A percentile compares a stretch with the other conserved stretches of the same genome.
Evolutionary conservation across 2,888 invertebrate genomes (phyloP).

Genomic region (Nemotelus pantherinus): DNA sequence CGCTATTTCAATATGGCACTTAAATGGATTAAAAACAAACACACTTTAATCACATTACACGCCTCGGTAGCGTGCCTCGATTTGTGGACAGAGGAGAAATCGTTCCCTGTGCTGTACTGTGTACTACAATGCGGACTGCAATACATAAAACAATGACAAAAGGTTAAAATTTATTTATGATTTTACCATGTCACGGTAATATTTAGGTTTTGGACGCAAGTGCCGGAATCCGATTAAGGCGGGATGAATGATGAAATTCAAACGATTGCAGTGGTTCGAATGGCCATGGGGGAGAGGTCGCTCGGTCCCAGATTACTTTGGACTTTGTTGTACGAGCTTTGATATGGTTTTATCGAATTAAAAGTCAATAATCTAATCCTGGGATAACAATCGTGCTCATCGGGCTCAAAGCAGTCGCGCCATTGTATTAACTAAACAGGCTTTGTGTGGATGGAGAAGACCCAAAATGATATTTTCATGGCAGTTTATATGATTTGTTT

Average conservation of each 20-base stretch:
- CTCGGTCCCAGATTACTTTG: too few species aligned
- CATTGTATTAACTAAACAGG: too few species aligned
- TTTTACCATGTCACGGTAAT: background rate
- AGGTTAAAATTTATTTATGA: slow-evolving; percentile 19
- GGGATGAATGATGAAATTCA: slow-evolving; percentile 19
- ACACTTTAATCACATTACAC: slow-evolving; percentile 36
- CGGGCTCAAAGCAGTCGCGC: too few species aligned
- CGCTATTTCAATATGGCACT: background rate
- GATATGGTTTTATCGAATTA: too few species aligned
- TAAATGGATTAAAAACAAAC: slow-evolving; percentile 41
- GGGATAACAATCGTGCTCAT: too few species aligned
- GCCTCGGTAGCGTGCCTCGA: background rate
- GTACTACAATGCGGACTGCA: background rate
- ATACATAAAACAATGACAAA: background rate
- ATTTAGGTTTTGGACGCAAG: too few species aligned
- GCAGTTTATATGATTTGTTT: too few species aligned
- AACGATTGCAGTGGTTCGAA: background rate
- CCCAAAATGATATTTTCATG: too few species aligned
- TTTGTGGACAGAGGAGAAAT: background rate
- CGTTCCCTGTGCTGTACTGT: background rate
- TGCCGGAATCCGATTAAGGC: background rate
- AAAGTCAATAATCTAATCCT: too few species aligned
- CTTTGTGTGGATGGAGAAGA: too few species aligned
- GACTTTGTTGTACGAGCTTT: too few species aligned
- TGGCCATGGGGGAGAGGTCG: too few species aligned